phyloP scores from a whole-genome alignment of 2,113 vertebrate genomes.

The Heterocephalus glaber region DNA sequence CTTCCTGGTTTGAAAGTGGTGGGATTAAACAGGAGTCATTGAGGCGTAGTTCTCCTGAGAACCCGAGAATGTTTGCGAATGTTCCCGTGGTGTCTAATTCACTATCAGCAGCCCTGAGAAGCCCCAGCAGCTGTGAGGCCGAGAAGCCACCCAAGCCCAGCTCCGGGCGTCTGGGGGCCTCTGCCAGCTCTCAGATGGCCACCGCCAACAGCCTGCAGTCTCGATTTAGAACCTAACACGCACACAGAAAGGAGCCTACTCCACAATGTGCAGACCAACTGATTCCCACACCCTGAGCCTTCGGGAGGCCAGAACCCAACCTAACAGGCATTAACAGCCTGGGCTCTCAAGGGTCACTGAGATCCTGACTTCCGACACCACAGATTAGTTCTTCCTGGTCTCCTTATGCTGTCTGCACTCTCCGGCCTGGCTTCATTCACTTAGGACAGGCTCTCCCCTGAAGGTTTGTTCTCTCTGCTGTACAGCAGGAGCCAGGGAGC shows the following conservation, averaged over 20 bases:
- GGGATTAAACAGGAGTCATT: not conserved
- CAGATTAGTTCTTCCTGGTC: not conserved
- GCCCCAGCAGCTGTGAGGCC: not conserved
- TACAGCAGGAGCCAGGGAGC: accelerated
- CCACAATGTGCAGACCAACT: accelerated
- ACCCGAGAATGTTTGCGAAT: conserved; percentile 12
- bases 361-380: not conserved
- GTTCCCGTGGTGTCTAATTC: not conserved
- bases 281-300: not conserved
- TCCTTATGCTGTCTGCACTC: not conserved
- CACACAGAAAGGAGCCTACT: not conserved
- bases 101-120: not conserved
- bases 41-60: not conserved
- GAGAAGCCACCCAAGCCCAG: not conserved
- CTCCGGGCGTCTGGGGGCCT: not conserved
- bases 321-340: not conserved
- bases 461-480: not conserved
- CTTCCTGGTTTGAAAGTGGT: conserved; percentile 47
- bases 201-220: not conserved
- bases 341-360: not conserved
- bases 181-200: not conserved
- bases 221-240: not conserved
- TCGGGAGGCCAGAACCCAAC: not conserved
- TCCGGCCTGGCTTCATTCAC: not conserved
- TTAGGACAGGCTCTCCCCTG: not conserved